Conservation (phyloP, 2,888 invertebrate species). For the Erebia ligea region DNA sequence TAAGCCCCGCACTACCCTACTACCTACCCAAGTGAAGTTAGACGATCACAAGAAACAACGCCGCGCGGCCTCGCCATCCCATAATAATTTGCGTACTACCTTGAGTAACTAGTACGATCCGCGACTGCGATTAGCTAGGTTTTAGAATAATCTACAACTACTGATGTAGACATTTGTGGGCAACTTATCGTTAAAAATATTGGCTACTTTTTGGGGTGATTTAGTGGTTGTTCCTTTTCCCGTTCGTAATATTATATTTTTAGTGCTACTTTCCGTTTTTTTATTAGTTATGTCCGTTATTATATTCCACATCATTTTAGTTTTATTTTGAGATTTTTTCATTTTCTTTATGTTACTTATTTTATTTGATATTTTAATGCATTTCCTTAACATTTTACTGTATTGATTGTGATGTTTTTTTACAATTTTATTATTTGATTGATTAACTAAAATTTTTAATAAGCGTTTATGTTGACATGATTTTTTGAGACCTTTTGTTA, state of each 20-base stretch:
- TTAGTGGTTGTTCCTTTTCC: background rate
- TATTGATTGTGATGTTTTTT: background rate
- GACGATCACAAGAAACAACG: too few relatives aligned
- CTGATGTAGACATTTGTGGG: too few relatives aligned
- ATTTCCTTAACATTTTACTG: constrained; percentile 6
- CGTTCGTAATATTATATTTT: background rate
- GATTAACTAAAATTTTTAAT: background rate
- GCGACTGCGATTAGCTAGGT: too few relatives aligned
- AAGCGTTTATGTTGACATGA: background rate
- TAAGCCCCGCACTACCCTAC: constrained; percentile 6
- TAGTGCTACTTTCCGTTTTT: background rate
- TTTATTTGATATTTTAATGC: background rate
- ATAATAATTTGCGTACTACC: too few relatives aligned
- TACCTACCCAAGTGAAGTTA: too few relatives aligned
- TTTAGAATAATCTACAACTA: too few relatives aligned
- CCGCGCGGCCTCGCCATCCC: too few relatives aligned
- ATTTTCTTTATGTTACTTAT: background rate
- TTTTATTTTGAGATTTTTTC: constrained; percentile 1
- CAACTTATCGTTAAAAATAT: background rate
- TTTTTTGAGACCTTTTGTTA: background rate
- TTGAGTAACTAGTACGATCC: too few relatives aligned
- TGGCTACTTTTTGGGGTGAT: background rate
- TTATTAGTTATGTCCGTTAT: constrained; percentile 3
- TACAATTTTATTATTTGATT: background rate
- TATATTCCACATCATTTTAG: constrained; percentile 1